Evolutionary conservation across 1,140 invertebrate genomes (phyloP).

Genomic region (Trinorchestia longiramus): DNA sequence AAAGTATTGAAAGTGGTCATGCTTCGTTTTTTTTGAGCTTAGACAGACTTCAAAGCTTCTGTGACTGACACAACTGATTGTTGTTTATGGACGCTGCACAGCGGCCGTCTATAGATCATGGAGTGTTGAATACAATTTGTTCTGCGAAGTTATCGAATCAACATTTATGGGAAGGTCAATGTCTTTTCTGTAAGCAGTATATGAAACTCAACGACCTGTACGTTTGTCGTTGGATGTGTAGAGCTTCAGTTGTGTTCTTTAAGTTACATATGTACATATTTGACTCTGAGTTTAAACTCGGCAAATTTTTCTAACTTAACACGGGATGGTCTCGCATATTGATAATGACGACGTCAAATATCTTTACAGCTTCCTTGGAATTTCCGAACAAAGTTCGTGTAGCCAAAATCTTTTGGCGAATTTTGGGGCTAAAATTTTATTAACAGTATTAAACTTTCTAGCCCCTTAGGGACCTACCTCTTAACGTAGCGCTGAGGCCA

Average conservation of each 20-base stretch:
- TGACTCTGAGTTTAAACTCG: too few relatives aligned
- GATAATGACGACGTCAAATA: background rate
- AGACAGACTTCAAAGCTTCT: background rate
- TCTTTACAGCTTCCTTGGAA: background rate
- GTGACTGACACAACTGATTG: background rate
- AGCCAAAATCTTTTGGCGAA: background rate
- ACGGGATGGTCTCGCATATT: too few relatives aligned
- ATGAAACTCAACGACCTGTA: background rate
- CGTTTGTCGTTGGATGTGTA: too few relatives aligned
- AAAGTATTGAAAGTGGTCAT: slow-evolving; percentile 28
- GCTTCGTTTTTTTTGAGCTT: background rate
- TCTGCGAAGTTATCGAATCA: background rate
- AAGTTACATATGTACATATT: too few relatives aligned
- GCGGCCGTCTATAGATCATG: background rate
- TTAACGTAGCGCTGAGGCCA: background rate
- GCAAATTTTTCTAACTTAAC: too few relatives aligned
- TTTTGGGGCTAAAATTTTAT: background rate
- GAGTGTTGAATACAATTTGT: background rate
- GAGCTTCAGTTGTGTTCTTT: too few relatives aligned
- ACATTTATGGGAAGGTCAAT: background rate
- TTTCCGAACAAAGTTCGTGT: background rate
- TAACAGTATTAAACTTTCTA: background rate
- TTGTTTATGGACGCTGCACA: background rate
- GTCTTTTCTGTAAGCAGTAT: background rate
- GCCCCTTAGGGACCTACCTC: background rate